phyloP scores from a whole-genome alignment of 2,888 invertebrate species.

The Myathropa florea region DNA sequence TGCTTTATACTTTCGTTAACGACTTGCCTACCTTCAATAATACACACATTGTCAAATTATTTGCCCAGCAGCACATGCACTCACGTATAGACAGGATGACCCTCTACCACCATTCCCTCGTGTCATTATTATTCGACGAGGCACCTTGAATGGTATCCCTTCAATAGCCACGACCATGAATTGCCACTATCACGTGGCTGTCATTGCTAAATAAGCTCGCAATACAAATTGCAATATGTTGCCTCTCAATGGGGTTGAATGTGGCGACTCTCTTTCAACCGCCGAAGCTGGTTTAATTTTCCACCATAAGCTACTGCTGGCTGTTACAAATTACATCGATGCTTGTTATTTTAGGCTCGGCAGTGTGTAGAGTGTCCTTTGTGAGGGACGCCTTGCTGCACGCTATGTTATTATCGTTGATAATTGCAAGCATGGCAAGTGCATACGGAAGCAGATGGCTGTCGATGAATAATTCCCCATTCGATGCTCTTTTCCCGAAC shows the following conservation, averaged over 20 bases:
- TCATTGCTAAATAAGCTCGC: constrained; percentile 6
- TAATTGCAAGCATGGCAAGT: constrained; percentile 38
- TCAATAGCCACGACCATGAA: constrained; percentile 41
- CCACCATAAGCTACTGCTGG: neutral
- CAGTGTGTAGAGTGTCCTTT: constrained; percentile 3
- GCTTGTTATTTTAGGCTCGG: constrained; percentile 26
- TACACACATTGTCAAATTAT: constrained; percentile 1
- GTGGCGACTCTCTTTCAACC: neutral
- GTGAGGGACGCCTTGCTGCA: constrained; percentile 13
- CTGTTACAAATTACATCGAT: constrained; percentile 38
- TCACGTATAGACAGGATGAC: neutral
- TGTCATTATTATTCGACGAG: constrained; percentile 13
- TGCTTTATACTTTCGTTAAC: neutral
- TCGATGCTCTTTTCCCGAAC: neutral
- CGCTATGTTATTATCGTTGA: constrained; percentile 41
- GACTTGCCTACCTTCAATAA: neutral
- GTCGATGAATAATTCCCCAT: constrained; percentile 37
- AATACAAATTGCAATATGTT: constrained; percentile 29
- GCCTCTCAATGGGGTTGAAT: neutral
- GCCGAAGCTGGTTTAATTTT: neutral
- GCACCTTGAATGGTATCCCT: neutral
- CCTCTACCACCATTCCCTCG: neutral
- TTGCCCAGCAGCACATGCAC: neutral
- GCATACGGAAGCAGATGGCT: constrained; percentile 24
- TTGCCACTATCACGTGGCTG: constrained; percentile 42